Evolutionary conservation across 2,888 invertebrate genomes (phyloP).

Genomic region (Patella depressa): DNA sequence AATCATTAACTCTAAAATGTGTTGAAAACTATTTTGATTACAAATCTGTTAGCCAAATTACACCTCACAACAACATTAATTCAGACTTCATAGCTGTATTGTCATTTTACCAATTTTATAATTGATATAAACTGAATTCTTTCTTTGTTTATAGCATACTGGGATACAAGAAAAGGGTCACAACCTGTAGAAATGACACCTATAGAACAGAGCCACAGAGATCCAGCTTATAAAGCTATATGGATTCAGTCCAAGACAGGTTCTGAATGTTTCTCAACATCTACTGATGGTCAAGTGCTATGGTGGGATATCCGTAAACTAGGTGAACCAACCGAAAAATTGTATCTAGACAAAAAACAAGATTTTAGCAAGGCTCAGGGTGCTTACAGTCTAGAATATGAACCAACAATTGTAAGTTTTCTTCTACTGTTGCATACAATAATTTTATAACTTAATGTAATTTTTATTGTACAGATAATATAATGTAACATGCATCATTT

Average conservation of each 20-base stretch:
- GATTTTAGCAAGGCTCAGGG: slow-evolving; percentile 80
- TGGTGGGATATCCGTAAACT: slow-evolving; percentile 89
- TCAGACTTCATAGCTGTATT: no score
- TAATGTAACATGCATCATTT: no score
- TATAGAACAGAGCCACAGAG: slow-evolving; percentile 87
- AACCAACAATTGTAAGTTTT: slow-evolving; percentile 78
- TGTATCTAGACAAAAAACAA: slow-evolving; percentile 81
- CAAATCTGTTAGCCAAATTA: no score
- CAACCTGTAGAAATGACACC: slow-evolving; percentile 84
- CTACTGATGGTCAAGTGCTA: slow-evolving; percentile 88
- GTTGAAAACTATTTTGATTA: no score
- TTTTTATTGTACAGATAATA: no score
- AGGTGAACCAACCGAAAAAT: slow-evolving; percentile 80
- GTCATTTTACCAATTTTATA: no score
- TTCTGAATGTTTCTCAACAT: slow-evolving; percentile 93
- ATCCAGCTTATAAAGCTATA: slow-evolving; percentile 87
- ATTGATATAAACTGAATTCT: neutral
- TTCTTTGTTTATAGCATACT: slow-evolving; percentile 60
- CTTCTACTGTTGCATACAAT: neutral
- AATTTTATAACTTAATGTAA: neutral
- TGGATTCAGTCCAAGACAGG: slow-evolving; percentile 96
- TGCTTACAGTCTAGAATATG: slow-evolving; percentile 84
- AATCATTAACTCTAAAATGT: no score
- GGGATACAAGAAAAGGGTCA: slow-evolving; percentile 80
- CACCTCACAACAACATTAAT: no score